phyloP scores from a whole-genome alignment of 1,140 invertebrate species.

The Diabrotica virgifera region DNA sequence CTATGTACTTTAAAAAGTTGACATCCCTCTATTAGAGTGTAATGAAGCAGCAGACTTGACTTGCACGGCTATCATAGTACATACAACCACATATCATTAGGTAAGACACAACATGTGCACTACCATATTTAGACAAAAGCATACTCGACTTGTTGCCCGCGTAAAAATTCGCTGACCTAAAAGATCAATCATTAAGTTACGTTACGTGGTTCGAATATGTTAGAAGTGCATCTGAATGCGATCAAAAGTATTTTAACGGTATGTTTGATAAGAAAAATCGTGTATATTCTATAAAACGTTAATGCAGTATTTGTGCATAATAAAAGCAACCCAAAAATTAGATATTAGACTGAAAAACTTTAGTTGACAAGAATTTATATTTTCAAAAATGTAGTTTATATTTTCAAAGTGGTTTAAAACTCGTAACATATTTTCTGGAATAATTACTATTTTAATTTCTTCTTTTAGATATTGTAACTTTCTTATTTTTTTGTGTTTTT shows the following conservation, averaged over 20 bases:
- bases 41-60: not conserved
- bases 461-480: too few species aligned
- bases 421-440: too few species aligned
- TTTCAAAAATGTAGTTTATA: too few species aligned
- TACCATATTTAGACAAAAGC: slow-evolving; percentile 6
- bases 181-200: slow-evolving; percentile 12
- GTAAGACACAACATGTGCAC: slow-evolving; percentile 10
- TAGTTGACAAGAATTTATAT: too few species aligned
- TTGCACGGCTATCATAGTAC: not conserved
- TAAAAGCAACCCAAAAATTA: too few species aligned
- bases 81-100: slow-evolving; percentile 13
- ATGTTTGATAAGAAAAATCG: too few species aligned
- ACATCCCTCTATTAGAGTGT: not conserved
- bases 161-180: slow-evolving; percentile 13
- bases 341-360: too few species aligned
- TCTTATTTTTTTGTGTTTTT: too few species aligned
- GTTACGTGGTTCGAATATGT: not conserved
- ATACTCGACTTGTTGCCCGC: slow-evolving; percentile 3
- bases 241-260: not conserved
- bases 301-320: too few species aligned
- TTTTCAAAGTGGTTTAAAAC: too few species aligned
- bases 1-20: not conserved
- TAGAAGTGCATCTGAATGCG: not conserved
- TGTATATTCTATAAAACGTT: too few species aligned
- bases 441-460: too few species aligned